Conservation (phyloP, 2,797 vertebrate genomes). For the Rhabdophis nuchalis region DNA sequence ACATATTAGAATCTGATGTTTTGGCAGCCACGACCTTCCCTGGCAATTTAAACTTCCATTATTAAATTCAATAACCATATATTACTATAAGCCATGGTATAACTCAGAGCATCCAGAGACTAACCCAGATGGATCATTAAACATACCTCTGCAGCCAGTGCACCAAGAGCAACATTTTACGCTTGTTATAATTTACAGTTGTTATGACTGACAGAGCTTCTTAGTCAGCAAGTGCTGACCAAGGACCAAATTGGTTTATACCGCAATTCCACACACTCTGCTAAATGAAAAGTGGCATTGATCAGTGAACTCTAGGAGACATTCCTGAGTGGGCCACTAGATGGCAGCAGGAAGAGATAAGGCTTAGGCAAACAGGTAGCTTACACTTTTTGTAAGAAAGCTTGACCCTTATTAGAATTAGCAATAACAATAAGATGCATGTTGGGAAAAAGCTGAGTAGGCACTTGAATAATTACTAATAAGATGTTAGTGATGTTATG, state of each 20-base stretch:
- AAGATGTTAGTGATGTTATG: neutral
- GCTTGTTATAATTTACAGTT: slow-evolving; percentile 35
- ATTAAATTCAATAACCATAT: slow-evolving; percentile 50
- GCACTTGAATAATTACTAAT: neutral
- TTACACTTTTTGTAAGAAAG: neutral
- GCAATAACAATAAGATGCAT: neutral
- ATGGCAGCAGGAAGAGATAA: neutral
- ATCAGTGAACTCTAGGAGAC: neutral
- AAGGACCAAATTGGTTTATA: slow-evolving; percentile 14
- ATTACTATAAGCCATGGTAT: slow-evolving; percentile 40
- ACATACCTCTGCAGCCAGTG: neutral
- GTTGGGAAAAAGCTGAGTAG: neutral
- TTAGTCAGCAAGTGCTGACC: slow-evolving; percentile 1
- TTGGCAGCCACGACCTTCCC: slow-evolving; percentile 32
- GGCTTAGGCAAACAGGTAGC: neutral
- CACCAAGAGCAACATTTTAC: slow-evolving; percentile 28
- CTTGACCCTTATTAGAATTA: neutral
- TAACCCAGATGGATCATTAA: slow-evolving; percentile 40
- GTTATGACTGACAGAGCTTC: slow-evolving; percentile 30
- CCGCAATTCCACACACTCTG: slow-evolving; percentile 13
- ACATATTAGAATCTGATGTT: neutral
- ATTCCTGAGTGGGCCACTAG: neutral
- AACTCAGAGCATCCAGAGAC: slow-evolving; percentile 48
- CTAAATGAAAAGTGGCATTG: neutral
- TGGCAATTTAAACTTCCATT: slow-evolving; percentile 35